phyloP scores from a whole-genome alignment of 35 echinoderm and acorn worm species.

The Apostichopus californicus region DNA sequence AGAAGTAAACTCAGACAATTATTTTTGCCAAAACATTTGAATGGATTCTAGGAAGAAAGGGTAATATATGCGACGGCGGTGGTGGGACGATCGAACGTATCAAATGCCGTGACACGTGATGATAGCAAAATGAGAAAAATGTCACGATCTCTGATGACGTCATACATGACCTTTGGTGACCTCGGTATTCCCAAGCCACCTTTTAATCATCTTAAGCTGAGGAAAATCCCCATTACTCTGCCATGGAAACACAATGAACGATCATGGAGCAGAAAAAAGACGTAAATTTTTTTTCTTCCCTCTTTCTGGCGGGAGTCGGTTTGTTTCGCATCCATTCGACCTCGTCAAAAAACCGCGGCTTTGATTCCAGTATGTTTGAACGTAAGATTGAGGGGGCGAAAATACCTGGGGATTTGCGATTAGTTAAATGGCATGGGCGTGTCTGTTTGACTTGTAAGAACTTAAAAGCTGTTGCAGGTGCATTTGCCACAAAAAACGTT shows the following conservation, averaged over 20 bases:
- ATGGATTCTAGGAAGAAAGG: background rate
- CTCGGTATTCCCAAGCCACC: background rate
- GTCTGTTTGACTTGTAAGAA: constrained; percentile 54
- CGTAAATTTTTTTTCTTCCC: background rate
- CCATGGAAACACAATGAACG: background rate
- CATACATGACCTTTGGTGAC: constrained; percentile 31
- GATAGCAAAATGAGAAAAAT: background rate
- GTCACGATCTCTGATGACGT: constrained; percentile 13
- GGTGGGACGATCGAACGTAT: background rate
- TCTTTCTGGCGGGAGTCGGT: background rate
- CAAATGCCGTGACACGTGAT: constrained; percentile 11
- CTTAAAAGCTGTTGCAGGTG: constrained; percentile 49
- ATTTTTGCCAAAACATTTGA: background rate
- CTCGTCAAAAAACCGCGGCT: background rate
- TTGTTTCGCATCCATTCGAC: background rate
- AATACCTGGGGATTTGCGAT: constrained; percentile 53
- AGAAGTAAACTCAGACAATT: too few species aligned
- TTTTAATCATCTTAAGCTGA: constrained; percentile 28
- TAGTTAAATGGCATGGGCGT: constrained; percentile 59
- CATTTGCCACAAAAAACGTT: constrained; percentile 45
- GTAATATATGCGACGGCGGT: background rate
- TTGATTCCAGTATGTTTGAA: constrained; percentile 25
- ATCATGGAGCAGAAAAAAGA: background rate
- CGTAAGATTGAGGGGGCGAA: background rate
- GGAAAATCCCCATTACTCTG: background rate